Conservation (phyloP, 2,113 vertebrate genomes). For the Hippocampus barbouri region DNA sequence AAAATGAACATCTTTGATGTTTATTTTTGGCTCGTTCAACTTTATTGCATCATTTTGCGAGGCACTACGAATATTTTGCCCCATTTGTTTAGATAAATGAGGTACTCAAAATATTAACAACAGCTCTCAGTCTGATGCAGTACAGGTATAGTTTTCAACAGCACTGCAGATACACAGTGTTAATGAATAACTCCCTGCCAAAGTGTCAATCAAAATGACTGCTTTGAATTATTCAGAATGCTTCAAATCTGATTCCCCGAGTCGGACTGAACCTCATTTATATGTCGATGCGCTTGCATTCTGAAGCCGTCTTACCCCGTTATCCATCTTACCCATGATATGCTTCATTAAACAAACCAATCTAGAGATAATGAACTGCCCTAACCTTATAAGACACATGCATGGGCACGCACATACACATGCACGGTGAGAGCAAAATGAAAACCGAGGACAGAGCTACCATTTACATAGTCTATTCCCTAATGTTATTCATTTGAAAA, state of each 20-base stretch:
- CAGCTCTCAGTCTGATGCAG: neutral
- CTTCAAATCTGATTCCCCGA: conserved; percentile 65
- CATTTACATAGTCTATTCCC: conserved; percentile 12
- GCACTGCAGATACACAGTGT: neutral
- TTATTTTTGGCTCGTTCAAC: neutral
- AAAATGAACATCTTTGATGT: neutral
- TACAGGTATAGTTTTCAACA: neutral
- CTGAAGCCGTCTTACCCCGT: conserved; percentile 38
- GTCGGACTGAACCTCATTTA: conserved; percentile 47
- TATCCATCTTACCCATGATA: conserved; percentile 54
- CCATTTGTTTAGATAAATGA: neutral
- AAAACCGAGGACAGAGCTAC: conserved; percentile 34
- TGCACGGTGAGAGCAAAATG: conserved; percentile 24
- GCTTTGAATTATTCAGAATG: conserved; percentile 35
- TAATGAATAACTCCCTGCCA: conserved; percentile 7
- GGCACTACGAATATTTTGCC: neutral
- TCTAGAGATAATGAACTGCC: conserved; percentile 73
- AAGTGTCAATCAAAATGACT: neutral
- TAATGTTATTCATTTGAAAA: neutral
- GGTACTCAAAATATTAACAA: neutral
- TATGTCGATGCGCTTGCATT: conserved; percentile 17
- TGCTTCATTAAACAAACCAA: conserved; percentile 77
- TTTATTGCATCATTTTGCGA: neutral
- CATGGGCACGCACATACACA: conserved; percentile 18
- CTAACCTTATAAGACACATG: conserved; percentile 38